Base-by-base conservation (phyloP, 2,797 vertebrate genomes). In the Gorsachius magnificus region DNA sequence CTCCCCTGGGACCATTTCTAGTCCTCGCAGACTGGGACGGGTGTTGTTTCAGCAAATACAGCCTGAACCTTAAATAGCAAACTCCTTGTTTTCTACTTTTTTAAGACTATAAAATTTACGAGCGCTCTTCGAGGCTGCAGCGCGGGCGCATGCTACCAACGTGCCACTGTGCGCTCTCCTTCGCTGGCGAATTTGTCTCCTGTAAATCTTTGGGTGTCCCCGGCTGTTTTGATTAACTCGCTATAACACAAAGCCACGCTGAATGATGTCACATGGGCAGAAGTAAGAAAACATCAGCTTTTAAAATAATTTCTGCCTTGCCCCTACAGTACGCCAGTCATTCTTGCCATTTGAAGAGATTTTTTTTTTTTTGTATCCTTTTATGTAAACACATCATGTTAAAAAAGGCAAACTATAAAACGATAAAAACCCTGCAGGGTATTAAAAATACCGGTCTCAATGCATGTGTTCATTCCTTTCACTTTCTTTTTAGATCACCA, bases 401-500 rank as follows among this genome's bases (percentile, higher is more conserved):
- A 71, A 86, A 91, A 94, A 96, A 92, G 72, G 80, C 77, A 95
- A 92, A 93, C 78, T 89, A 93, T 93, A 90, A 91, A 80, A 51
- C 26, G 90, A 68, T 94, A 86, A 78, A 81, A 89, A 80, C 84
- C 85, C 76, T 91, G 77, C 90, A 91, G 97, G 95, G 93, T 88
- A 93, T 95, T 93, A 94, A 84, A 94, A 93, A 85, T 76, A 92
- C 68, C 0, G 1, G 83, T 68, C 74, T 93, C 86, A 15, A 13
- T 87, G 74, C 93, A 89, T 72, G 84, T 86, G 88, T 93, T 94
- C 93, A 38, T 22, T 92, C 61, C 96, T 96, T 97, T 96, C 83
- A 78, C 89, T 96, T 94, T 97, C 91, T 96, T 94, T 96, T 97
- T 85, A 90, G 90, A 83, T 97, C 87, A 93, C 78, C 38, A 77